Conservation (phyloP, 2,797 vertebrate genomes). For the Hyperoplus lanceolatus region DNA sequence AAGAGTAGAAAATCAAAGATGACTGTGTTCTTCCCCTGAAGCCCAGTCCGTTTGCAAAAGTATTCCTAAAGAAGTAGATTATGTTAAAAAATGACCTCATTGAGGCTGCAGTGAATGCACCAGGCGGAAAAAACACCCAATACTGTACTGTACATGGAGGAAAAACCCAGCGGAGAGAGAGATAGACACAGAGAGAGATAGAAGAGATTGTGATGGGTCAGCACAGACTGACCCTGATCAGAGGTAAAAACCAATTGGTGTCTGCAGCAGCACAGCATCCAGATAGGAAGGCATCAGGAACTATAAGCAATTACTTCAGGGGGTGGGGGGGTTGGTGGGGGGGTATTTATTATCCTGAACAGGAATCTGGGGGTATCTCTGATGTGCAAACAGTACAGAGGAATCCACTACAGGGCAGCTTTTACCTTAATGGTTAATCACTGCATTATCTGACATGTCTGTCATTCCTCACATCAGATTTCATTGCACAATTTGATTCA, state of each 20-base stretch:
- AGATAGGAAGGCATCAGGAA: conserved; percentile 74
- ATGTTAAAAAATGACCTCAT: conserved; percentile 84
- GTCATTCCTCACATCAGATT: conserved; percentile 48
- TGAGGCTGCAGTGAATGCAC: conserved; percentile 85
- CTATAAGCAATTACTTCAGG: conserved; percentile 74
- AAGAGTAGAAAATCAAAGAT: conserved; percentile 74
- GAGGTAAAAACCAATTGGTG: conserved; percentile 67
- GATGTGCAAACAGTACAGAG: conserved; percentile 66
- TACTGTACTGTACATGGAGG: conserved; percentile 78
- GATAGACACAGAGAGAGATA: no score
- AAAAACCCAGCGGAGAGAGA: conserved; percentile 67
- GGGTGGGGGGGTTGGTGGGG: conserved; percentile 19
- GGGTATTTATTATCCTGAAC: conserved; percentile 55
- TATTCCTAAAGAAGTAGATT: conserved; percentile 75
- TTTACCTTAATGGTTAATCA: conserved; percentile 57
- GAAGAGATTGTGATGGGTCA: conserved; percentile 61
- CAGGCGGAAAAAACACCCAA: conserved; percentile 79
- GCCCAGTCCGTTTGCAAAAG: conserved; percentile 69
- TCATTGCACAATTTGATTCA: conserved; percentile 64
- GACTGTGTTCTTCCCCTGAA: conserved; percentile 71
- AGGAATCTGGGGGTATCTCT: conserved; percentile 50
- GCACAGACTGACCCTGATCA: conserved; percentile 45
- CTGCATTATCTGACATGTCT: conserved; percentile 42
- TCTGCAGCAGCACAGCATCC: conserved; percentile 67
- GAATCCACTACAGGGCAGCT: conserved; percentile 53